These are phyloP conservation scores for Drosophila mauritiana DNA, from an alignment of 1,140 invertebrate species.

Conservation along the genomic window DNA sequence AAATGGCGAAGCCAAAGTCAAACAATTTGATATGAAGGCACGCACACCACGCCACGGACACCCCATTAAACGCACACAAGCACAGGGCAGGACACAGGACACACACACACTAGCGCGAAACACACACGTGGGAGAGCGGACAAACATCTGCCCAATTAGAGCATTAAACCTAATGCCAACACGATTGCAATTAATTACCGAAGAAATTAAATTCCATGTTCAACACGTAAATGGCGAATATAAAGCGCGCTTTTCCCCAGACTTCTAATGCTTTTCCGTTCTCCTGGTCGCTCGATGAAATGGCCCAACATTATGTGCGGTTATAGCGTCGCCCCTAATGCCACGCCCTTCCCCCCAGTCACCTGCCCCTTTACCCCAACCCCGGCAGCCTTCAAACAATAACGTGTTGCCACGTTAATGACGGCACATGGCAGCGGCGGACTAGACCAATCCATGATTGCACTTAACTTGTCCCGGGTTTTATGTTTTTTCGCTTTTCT, in stretches of 20 bases:
- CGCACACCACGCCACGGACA: constrained; percentile 17
- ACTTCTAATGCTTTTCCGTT: constrained; percentile 7
- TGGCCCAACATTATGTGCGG: constrained; percentile 52
- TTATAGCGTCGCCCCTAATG: constrained; percentile 38
- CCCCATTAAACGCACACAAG: constrained; percentile 9
- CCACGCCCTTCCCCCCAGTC: constrained; percentile 3
- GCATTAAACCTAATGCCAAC: constrained; percentile 81
- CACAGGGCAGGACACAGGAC: constrained; percentile 1
- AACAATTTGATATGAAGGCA: constrained; percentile 47
- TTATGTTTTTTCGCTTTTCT: constrained; percentile 53
- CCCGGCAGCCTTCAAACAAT: constrained; percentile 19
- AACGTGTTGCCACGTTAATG: constrained; percentile 59
- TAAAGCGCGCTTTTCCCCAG: constrained; percentile 37
- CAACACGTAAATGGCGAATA: constrained; percentile 77
- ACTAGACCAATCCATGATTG: constrained; percentile 56
- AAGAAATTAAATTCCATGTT: constrained; percentile 83
- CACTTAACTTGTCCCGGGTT: constrained; percentile 64
- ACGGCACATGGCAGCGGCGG: constrained; percentile 55
- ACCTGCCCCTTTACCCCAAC: neutral
- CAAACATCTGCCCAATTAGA: constrained; percentile 68
- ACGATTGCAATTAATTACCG: constrained; percentile 83
- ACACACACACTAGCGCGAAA: neutral
- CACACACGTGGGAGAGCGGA: constrained; percentile 13
- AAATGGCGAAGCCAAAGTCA: constrained; percentile 57
- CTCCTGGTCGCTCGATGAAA: constrained; percentile 7